These are phyloP conservation scores for Florisuga fusca DNA, from an alignment of 2,797 vertebrate species.

Conservation along the genomic window DNA sequence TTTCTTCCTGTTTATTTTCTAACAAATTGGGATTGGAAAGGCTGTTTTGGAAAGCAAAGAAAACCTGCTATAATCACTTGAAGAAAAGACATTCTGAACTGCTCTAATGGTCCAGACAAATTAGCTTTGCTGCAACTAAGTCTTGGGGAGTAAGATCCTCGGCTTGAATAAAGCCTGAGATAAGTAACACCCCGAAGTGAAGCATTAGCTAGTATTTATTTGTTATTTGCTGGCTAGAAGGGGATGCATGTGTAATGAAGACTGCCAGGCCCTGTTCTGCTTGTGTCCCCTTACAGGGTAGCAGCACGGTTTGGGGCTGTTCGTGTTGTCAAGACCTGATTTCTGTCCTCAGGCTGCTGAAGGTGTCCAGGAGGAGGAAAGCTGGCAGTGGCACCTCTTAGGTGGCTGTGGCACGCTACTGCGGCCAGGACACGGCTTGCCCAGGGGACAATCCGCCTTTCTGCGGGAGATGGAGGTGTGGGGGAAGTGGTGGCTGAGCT, in stretches of 20 bases:
- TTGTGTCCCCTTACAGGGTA: accelerated
- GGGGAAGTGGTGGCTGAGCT: background rate
- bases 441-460: background rate
- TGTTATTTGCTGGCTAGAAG: background rate
- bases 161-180: background rate
- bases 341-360: background rate
- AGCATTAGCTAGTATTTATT: background rate
- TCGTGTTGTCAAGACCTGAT: accelerated
- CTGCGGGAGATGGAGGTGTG: background rate
- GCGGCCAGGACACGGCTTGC: background rate
- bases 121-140: background rate
- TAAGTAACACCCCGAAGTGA: constrained; percentile 6
- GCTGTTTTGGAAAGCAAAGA: constrained; percentile 4
- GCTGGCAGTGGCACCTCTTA: too few species aligned
- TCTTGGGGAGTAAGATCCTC: background rate
- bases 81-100: background rate
- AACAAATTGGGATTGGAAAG: background rate
- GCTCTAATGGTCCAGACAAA: background rate
- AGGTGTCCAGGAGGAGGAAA: background rate
- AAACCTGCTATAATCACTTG: background rate
- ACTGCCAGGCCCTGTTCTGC: accelerated
- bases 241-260: background rate
- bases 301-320: background rate
- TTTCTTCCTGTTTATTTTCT: constrained; percentile 11
- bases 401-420: background rate